Evolutionary conservation across 1,140 invertebrate genomes (phyloP).

Genomic region (Reticulitermes speratus): DNA sequence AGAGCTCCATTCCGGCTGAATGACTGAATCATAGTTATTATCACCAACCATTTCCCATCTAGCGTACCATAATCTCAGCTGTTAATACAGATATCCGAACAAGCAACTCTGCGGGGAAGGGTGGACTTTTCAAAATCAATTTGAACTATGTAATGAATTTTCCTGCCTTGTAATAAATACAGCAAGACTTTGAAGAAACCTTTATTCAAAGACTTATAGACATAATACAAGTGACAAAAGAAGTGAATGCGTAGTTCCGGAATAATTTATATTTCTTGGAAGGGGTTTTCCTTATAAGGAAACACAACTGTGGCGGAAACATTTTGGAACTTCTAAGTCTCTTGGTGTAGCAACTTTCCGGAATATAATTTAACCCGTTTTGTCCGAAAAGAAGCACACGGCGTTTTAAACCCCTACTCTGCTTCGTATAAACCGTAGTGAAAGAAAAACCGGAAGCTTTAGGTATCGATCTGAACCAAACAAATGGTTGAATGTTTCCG

Average conservation of each 20-base stretch:
- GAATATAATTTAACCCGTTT: background rate
- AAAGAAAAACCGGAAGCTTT: constrained; percentile 9
- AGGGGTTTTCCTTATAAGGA: too few relatives aligned
- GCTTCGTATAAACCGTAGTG: background rate
- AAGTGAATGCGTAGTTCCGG: background rate
- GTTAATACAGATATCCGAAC: too few relatives aligned
- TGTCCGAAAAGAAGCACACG: background rate
- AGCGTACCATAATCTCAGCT: too few relatives aligned
- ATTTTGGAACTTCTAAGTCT: background rate
- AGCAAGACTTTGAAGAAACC: too few relatives aligned
- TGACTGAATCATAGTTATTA: too few relatives aligned
- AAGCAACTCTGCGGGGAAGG: too few relatives aligned
- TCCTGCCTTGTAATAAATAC: too few relatives aligned
- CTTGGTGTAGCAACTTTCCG: background rate
- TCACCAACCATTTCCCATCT: too few relatives aligned
- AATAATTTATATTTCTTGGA: background rate
- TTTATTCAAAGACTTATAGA: too few relatives aligned
- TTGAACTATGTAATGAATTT: too few relatives aligned
- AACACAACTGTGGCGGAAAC: background rate
- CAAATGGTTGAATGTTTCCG: constrained; percentile 6
- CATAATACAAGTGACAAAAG: background rate
- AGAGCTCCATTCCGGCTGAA: too few relatives aligned
- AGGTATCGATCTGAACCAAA: background rate
- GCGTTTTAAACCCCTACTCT: background rate
- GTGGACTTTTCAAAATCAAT: too few relatives aligned